Evolutionary conservation across 2,888 invertebrate species (phyloP), one percentile per base, ranked within the genome.

Genomic region (Cantharis lateralis): DNA sequence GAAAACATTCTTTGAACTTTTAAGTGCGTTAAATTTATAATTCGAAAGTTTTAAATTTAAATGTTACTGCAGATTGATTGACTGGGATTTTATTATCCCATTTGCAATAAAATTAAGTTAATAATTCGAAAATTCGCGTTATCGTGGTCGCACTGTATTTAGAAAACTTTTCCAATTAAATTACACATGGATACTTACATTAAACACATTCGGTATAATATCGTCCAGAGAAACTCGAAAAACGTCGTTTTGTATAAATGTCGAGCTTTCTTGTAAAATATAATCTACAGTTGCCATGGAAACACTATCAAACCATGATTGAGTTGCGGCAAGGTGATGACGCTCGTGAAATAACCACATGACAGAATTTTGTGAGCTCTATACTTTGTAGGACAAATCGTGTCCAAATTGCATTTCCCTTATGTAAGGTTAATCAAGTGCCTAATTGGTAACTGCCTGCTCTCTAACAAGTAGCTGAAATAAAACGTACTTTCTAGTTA

Each of bases 291-390:
- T 77, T 63, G 74, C 48, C 77, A 78, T 70, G 75, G 70, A 63
- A 75, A 72, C 78, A 72, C 78, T 75, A 78, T 78, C 71, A 72
- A 28, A 64, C 69, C 72, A 72, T 72, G 75, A 78, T 75, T 78
- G 75, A 75, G 78, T 75, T 78, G 75, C 72, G 78, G 78, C 15
- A 75, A 72, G 75, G 72, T 72, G 75, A 75, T 78, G 75, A 74
- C 75, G 69, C 78, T 78, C 75, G 72, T 72, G 75, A 75, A 75
- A 72, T 78, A 78, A 78, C 78, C 78, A 75, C 75, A 75, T 72
- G 72, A 75, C 70, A 78, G 75, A 68, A 76, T 75, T 75, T 64
- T 71, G 26, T 68, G 68, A 71, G 62, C 71, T 68, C 32, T 66
- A 66, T 16, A 68, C 77, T 74, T 74, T 74, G 71, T 73, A 76